These are phyloP conservation scores for Chloropsis hardwickii DNA, from an alignment of 2,113 vertebrate genomes.

Conservation along the genomic window DNA sequence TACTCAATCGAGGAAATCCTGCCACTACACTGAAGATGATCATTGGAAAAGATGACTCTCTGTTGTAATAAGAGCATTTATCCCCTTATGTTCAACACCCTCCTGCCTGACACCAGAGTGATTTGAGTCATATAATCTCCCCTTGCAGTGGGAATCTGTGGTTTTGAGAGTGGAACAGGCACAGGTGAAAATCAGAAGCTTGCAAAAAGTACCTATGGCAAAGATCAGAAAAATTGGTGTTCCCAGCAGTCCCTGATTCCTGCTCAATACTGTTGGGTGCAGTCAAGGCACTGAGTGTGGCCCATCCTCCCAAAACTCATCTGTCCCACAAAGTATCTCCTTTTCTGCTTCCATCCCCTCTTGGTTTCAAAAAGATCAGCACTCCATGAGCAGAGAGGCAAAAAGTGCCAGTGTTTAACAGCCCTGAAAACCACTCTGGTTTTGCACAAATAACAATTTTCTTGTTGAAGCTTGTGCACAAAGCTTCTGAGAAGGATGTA, in stretches of 20 bases:
- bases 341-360: background rate
- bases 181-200: background rate
- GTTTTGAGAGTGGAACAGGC: background rate
- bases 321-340: background rate
- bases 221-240: background rate
- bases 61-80: conserved; percentile 23
- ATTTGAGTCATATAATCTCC: background rate
- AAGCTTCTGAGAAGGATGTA: background rate
- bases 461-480: background rate
- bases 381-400: background rate
- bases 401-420: background rate
- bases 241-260: background rate
- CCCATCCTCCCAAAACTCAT: background rate
- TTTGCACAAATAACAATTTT: background rate
- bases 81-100: conserved; percentile 7
- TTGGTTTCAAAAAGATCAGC: background rate
- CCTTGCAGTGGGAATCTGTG: background rate
- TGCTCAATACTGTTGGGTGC: background rate
- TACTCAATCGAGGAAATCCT: conserved; percentile 28
- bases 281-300: background rate
- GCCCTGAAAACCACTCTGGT: background rate
- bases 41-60: background rate
- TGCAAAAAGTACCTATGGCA: background rate
- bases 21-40: conserved; percentile 16
- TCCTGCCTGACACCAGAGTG: background rate